Base-by-base conservation (phyloP, 2,797 vertebrate genomes). In the Echeneis naucrates region DNA sequence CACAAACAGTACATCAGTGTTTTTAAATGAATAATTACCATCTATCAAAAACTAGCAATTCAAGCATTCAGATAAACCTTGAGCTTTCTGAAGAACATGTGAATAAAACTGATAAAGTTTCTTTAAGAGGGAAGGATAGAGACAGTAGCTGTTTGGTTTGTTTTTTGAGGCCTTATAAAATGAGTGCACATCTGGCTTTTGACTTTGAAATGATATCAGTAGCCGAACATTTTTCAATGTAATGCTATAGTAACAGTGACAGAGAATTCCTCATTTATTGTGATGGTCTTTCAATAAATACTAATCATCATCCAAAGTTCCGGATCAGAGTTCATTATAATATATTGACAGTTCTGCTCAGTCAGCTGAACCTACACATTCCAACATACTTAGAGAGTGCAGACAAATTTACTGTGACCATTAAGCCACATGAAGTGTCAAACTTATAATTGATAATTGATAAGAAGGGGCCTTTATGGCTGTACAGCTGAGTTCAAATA, bases 1-100 rank as follows among this genome's bases (percentile, higher is more conserved):
- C 12, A 58, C 16, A 57, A 50, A 26, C 45, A 56, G n/a, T 42
- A n/a, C n/a, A 45, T 72, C 6, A 14, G 30, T 32, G n/a, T 48
- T 40, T 50, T n/a, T 4, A 69, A 44, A 68, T 26, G 7, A 50
- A 48, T 21, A 50, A 48, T 21, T 0, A 27, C 13, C 6, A 44
- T 35, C 12, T 19, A 19, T 24, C 51, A 57, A 56, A 35, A 5
- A 51, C 17, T 27, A 17, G 14, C 13, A 16, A 51, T 14, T 23
- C 7, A 16, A 44, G 4, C 5, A 58, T 23, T 21, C 30, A 59
- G 33, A 53, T 23, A 45, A 54, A 64, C 16, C 5, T 32, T 13
- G 32, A 16, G 12, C 3, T 56, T 38, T 37, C 23, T 42, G 0
- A 45, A n/a, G 2, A 42, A 42, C 17, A 13, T 38, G 12, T 13